Percentiles rank a stretch among this genome's conserved stretches.
phyloP scores from a whole-genome alignment of 2,113 vertebrate species.

The Rhinogobius similis region DNA sequence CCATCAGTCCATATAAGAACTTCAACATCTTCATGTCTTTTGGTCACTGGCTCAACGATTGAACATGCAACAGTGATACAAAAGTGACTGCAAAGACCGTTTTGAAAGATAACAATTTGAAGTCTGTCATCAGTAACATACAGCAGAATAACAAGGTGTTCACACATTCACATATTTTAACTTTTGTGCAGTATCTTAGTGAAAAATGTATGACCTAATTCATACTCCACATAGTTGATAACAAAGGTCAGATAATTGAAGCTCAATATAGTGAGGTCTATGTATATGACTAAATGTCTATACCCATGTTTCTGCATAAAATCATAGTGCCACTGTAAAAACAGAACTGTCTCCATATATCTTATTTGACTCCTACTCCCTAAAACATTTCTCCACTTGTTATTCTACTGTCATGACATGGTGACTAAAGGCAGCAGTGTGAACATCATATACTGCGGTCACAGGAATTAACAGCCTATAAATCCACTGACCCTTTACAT shows the following conservation, averaged over 20 bases:
- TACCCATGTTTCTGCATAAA: slow-evolving; percentile 13
- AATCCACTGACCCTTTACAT: slow-evolving; percentile 41
- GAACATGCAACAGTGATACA: too few species aligned
- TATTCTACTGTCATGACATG: slow-evolving; percentile 50
- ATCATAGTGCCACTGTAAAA: slow-evolving; percentile 10
- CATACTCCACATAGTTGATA: slow-evolving; percentile 5
- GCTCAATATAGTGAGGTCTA: slow-evolving; percentile 13
- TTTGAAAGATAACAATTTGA: too few species aligned
- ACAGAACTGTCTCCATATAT: slow-evolving; percentile 16
- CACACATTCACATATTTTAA: not conserved
- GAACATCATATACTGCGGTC: slow-evolving; percentile 37
- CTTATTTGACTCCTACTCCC: slow-evolving; percentile 24
- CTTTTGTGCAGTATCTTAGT: not conserved
- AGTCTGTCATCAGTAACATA: not conserved
- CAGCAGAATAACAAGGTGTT: not conserved
- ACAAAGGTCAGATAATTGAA: slow-evolving; percentile 34
- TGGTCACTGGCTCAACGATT: too few species aligned
- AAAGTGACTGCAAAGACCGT: too few species aligned
- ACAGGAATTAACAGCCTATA: slow-evolving; percentile 50
- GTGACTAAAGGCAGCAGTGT: slow-evolving; percentile 38
- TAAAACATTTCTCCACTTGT: slow-evolving; percentile 35
- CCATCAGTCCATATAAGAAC: too few species aligned
- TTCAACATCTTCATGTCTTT: too few species aligned
- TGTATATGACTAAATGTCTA: not conserved
- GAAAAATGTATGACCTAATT: slow-evolving; percentile 15